Percentiles rank a stretch among this genome's conserved stretches.
phyloP scores from a whole-genome alignment of 2,797 vertebrate genomes.

The Macropus fuliginosus region DNA sequence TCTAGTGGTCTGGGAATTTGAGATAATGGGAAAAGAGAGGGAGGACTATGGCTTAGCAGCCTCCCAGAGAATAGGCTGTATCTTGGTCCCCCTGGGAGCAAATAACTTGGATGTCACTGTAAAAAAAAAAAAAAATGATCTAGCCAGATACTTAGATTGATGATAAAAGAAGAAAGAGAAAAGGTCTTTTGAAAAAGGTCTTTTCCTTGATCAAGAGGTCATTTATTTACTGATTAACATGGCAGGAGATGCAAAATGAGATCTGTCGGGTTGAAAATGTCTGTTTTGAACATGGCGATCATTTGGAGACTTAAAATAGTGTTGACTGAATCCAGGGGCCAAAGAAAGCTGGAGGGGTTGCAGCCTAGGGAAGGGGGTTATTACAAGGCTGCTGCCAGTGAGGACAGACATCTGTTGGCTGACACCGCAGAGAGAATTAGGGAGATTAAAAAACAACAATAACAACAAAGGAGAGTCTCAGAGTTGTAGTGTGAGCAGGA shows the following conservation, averaged over 20 bases:
- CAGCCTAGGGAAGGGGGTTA: not conserved
- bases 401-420: not conserved
- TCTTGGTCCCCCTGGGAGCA: constrained; percentile 42
- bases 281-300: constrained; percentile 38
- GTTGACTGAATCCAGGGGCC: constrained; percentile 22
- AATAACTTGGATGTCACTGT: constrained; percentile 62
- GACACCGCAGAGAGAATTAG: not conserved
- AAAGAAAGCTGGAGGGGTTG: not conserved
- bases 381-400: not conserved
- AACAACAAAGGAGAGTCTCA: not conserved
- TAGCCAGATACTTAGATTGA: constrained; percentile 67
- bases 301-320: constrained; percentile 23
- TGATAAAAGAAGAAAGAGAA: constrained; percentile 72
- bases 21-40: constrained; percentile 64
- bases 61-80: constrained; percentile 43
- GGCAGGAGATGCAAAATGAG: constrained; percentile 56
- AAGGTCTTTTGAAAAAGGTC: constrained; percentile 48
- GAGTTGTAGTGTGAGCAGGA: not conserved
- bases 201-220: constrained; percentile 65
- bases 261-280: constrained; percentile 35
- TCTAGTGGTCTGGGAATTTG: constrained; percentile 61
- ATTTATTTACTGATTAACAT: constrained; percentile 70
- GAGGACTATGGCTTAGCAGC: constrained; percentile 27
- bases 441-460: constrained; percentile 18
- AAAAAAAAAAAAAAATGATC: constrained; percentile 51